A percentile compares a stretch with the other conserved stretches of the same genome.
Evolutionary conservation across 2,888 invertebrate genomes (phyloP).

Genomic region (Athetis lepigone): DNA sequence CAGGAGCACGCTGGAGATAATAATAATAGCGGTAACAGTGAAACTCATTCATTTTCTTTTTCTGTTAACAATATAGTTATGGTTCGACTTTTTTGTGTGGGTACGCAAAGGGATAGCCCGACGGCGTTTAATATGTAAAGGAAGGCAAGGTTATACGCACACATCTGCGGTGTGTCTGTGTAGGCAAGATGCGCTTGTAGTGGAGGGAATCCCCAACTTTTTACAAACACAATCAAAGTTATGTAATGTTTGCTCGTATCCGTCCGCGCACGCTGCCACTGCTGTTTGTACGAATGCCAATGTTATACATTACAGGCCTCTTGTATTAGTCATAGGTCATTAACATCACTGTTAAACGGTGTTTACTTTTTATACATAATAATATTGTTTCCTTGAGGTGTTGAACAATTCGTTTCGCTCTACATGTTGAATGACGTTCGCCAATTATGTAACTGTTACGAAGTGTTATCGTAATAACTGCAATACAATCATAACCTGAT

Average conservation of each 20-base stretch:
- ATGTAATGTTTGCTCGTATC: conserved; percentile 90
- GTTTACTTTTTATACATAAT: conserved; percentile 81
- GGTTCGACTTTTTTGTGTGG: conserved; percentile 86
- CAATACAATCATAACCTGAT: background rate
- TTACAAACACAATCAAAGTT: conserved; percentile 91
- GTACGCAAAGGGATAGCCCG: conserved; percentile 90
- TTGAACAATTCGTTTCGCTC: conserved; percentile 65
- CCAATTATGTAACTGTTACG: conserved; percentile 46
- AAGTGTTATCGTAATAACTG: conserved; percentile 3
- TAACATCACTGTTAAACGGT: conserved; percentile 83
- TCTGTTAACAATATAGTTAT: conserved; percentile 87
- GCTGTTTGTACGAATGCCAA: conserved; percentile 88
- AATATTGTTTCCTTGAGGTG: conserved; percentile 77
- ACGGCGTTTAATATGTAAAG: conserved; percentile 90
- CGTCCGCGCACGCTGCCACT: conserved; percentile 84
- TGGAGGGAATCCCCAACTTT: conserved; percentile 90
- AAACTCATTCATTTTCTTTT: conserved; percentile 89
- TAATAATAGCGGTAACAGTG: conserved; percentile 90
- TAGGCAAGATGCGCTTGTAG: conserved; percentile 85
- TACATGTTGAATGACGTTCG: conserved; percentile 51
- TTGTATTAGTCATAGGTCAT: conserved; percentile 88
- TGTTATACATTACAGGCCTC: conserved; percentile 86
- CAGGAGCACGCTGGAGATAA: conserved; percentile 86
- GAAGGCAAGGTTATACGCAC: conserved; percentile 90
- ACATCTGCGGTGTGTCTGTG: conserved; percentile 81